A percentile compares a stretch with the other conserved stretches of the same genome.
Conservation (phyloP, 1,140 invertebrate species). For the Drosophila truncata region DNA sequence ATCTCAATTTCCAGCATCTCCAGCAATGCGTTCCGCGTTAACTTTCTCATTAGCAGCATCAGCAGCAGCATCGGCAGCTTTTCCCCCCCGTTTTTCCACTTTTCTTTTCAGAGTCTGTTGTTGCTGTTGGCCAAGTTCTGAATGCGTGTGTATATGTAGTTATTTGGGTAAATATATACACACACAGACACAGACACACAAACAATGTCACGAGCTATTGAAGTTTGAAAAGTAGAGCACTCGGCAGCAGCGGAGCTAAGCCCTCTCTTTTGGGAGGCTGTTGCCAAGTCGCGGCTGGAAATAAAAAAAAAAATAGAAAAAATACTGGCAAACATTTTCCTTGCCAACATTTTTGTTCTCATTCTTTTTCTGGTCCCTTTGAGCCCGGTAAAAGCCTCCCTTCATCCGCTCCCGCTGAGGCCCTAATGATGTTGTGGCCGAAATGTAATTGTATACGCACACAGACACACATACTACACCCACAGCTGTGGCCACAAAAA, state of each 20-base stretch:
- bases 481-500: slow-evolving; percentile 10
- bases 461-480: slow-evolving; percentile 20
- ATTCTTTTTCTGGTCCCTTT: slow-evolving; percentile 47
- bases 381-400: slow-evolving; percentile 40
- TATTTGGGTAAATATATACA: slow-evolving; percentile 35
- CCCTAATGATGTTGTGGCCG: slow-evolving; percentile 55
- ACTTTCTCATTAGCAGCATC: slow-evolving; percentile 50
- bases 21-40: slow-evolving; percentile 30
- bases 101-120: slow-evolving; percentile 62
- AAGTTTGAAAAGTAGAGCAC: slow-evolving; percentile 78
- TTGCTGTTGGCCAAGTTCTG: slow-evolving; percentile 35
- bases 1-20: slow-evolving; percentile 43
- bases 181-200: slow-evolving; percentile 33
- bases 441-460: slow-evolving; percentile 55
- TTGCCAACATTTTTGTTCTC: slow-evolving; percentile 60
- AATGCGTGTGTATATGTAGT: slow-evolving; percentile 19
- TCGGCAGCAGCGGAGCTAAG: slow-evolving; percentile 56
- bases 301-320: slow-evolving; percentile 3
- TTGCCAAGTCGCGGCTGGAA: slow-evolving; percentile 58
- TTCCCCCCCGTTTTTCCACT: slow-evolving; percentile 35
- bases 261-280: slow-evolving; percentile 48
- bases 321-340: slow-evolving; percentile 67
- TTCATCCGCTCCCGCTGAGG: slow-evolving; percentile 5
- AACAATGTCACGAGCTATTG: slow-evolving; percentile 82
- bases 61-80: slow-evolving; percentile 11